Percentiles rank a stretch among this genome's conserved stretches.
Conservation (phyloP, 2,797 vertebrate genomes). For the Syngnathus acus region DNA sequence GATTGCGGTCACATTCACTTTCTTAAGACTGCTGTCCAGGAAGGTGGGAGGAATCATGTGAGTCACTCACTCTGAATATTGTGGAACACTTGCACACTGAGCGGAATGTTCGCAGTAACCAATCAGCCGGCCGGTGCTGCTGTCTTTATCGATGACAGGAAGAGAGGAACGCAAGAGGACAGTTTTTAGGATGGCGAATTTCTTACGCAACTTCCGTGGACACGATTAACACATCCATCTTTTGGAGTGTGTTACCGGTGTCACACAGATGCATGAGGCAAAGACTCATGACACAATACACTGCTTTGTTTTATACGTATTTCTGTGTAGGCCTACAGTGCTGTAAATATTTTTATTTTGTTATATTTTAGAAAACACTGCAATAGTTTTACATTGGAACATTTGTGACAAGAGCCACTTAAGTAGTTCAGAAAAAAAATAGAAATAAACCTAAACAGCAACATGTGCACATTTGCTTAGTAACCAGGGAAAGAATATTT, state of each 20-base stretch:
- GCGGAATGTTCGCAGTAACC: conserved; percentile 26
- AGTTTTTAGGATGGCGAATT: conserved; percentile 39
- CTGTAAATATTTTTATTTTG: background rate
- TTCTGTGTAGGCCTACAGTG: background rate
- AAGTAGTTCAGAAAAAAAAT: background rate
- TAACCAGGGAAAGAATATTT: background rate
- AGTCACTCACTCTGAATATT: background rate
- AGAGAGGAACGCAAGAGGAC: conserved; percentile 43
- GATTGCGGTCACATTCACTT: conserved; percentile 1
- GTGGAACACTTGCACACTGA: background rate
- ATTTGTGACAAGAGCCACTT: background rate
- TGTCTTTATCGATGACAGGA: conserved; percentile 55
- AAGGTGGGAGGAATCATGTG: background rate
- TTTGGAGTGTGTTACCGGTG: background rate
- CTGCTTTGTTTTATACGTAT: background rate
- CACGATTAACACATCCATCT: conserved; percentile 33
- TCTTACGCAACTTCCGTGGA: conserved; percentile 60
- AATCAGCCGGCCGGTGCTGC: conserved; percentile 42
- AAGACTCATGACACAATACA: background rate
- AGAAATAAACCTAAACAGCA: background rate
- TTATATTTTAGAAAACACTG: background rate
- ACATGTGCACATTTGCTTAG: background rate
- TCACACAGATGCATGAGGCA: background rate
- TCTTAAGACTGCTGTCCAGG: background rate
- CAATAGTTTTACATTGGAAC: background rate